These are phyloP conservation scores for Galerucella nymphaeae DNA, from an alignment of 2,888 invertebrate genomes.

Conservation along the genomic window DNA sequence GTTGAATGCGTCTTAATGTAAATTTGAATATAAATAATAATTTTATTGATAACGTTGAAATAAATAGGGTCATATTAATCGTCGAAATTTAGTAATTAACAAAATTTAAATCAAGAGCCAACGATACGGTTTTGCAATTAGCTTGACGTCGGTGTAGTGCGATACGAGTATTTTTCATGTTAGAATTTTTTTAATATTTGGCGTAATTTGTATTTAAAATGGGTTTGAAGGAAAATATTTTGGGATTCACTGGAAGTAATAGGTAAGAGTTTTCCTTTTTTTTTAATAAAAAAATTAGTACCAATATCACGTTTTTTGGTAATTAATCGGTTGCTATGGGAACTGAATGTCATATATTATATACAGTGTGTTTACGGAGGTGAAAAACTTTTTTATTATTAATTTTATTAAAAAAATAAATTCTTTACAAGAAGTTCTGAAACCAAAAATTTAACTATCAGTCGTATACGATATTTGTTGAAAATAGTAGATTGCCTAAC, in stretches of 20 bases:
- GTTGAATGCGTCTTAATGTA: background rate
- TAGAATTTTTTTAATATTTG: no score
- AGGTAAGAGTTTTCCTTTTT: slow-evolving; percentile 14
- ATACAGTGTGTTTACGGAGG: no score
- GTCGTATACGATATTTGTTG: no score
- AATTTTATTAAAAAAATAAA: no score
- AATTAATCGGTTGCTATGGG: no score
- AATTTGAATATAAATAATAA: background rate
- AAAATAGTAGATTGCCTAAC: no score
- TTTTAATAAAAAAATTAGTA: background rate
- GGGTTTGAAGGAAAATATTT: slow-evolving; percentile 19
- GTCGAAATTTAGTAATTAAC: slow-evolving; percentile 8
- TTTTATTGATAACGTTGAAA: slow-evolving; percentile 1
- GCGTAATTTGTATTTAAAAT: slow-evolving; percentile 1
- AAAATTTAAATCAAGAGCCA: slow-evolving; percentile 4
- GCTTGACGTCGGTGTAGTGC: background rate
- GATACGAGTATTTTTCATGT: background rate
- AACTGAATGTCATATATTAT: no score
- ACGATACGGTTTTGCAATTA: slow-evolving; percentile 2
- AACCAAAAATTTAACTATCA: no score
- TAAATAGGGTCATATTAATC: slow-evolving; percentile 21
- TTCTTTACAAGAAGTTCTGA: no score
- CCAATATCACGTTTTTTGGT: no score
- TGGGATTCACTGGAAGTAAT: slow-evolving; percentile 1
- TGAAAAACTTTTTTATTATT: no score